phyloP scores from a whole-genome alignment of 2,888 invertebrate species.

The Epistrophella euchroma region DNA sequence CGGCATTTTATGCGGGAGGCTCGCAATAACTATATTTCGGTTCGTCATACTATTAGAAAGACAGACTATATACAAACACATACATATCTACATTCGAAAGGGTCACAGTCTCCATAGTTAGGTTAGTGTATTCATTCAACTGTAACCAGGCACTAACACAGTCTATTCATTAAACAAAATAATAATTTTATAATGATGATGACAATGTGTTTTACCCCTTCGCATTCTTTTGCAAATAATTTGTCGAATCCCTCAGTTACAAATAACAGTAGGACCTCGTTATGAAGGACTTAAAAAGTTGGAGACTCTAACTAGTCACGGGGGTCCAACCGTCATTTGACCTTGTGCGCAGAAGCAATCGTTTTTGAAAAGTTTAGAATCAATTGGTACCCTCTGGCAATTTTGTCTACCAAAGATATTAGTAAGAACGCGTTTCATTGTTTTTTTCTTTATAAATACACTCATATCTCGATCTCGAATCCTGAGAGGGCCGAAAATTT shows the following conservation, averaged over 20 bases:
- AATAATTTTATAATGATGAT: constrained; percentile 57
- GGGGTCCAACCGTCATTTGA: no score
- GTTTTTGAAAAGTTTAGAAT: no score
- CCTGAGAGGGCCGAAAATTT: no score
- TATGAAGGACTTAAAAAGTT: background rate
- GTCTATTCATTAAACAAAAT: constrained; percentile 63
- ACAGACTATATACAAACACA: constrained; percentile 19
- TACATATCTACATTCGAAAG: background rate
- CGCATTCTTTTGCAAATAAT: constrained; percentile 46
- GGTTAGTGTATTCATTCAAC: constrained; percentile 74
- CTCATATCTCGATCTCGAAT: no score
- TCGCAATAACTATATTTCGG: constrained; percentile 58
- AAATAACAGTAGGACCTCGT: background rate
- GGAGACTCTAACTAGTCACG: no score
- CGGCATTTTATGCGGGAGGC: constrained; percentile 68
- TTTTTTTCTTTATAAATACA: no score
- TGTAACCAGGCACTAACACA: constrained; percentile 60
- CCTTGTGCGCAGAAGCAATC: no score
- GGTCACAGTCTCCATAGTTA: constrained; percentile 47
- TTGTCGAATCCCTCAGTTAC: constrained; percentile 60
- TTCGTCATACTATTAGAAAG: constrained; percentile 26
- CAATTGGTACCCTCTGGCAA: no score
- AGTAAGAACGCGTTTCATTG: no score
- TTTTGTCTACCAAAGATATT: no score
- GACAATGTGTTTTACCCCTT: constrained; percentile 34